Percentiles rank a stretch among this genome's conserved stretches.
Conservation (phyloP, 1,140 invertebrate species). For the Drosophila burlai region DNA sequence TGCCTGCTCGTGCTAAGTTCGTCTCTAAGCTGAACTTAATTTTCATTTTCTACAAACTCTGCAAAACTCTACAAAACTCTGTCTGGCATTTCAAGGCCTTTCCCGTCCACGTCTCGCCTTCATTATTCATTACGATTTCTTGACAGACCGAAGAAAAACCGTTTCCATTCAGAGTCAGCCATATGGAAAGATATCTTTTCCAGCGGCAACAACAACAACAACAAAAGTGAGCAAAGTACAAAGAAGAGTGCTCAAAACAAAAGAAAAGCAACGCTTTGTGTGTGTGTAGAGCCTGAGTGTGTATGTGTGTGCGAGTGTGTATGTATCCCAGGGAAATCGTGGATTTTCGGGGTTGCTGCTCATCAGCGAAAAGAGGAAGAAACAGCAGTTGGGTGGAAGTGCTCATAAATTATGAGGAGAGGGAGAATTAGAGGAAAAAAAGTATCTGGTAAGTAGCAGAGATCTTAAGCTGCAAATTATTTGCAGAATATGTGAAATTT, state of each 20-base stretch:
- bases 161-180: constrained; percentile 73
- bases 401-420: not conserved
- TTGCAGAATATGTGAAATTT: not conserved
- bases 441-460: not conserved
- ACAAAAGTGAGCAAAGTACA: constrained; percentile 50
- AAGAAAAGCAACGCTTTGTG: constrained; percentile 44
- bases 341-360: constrained; percentile 36
- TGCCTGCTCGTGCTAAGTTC: not conserved
- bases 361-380: constrained; percentile 5
- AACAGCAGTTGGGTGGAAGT: constrained; percentile 6
- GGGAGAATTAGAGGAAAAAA: no score
- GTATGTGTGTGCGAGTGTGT: constrained; percentile 22
- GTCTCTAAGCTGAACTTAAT: constrained; percentile 5
- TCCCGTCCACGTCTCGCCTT: constrained; percentile 24
- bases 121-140: constrained; percentile 71
- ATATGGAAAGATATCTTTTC: constrained; percentile 81
- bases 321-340: constrained; percentile 34
- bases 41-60: constrained; percentile 2
- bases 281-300: constrained; percentile 14
- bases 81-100: constrained; percentile 10
- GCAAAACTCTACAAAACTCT: constrained; percentile 5
- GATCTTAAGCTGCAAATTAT: not conserved
- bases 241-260: constrained; percentile 59
- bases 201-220: constrained; percentile 5
- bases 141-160: constrained; percentile 56